Conservation (phyloP, 1,140 invertebrate genomes). For the Atopsyche davidsoni region DNA sequence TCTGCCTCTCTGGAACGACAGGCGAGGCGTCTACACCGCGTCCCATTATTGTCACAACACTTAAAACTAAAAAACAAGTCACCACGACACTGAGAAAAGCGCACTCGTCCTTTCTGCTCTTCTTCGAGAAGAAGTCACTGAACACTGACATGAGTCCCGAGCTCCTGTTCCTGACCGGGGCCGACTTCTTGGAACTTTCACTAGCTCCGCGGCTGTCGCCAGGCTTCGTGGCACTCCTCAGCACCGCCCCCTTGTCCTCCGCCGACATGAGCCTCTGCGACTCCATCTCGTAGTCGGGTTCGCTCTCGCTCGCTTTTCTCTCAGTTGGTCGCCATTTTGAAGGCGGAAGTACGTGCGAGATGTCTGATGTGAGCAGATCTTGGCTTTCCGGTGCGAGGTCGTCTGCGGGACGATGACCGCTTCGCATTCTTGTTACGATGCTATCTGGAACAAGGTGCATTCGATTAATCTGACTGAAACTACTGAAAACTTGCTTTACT, state of each 20-base stretch:
- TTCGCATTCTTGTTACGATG: too few relatives aligned
- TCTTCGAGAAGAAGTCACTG: conserved; percentile 22
- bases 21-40: conserved; percentile 15
- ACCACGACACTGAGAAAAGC: conserved; percentile 10
- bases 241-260: conserved; percentile 1
- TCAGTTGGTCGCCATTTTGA: too few relatives aligned
- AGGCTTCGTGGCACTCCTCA: not conserved
- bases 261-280: not conserved
- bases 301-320: too few relatives aligned
- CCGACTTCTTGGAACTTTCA: conserved; percentile 1
- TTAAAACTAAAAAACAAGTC: conserved; percentile 16
- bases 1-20: conserved; percentile 13
- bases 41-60: conserved; percentile 1
- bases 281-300: not conserved
- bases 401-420: too few relatives aligned
- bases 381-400: too few relatives aligned
- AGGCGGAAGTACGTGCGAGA: too few relatives aligned
- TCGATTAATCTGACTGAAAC: too few relatives aligned
- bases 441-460: too few relatives aligned
- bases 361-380: too few relatives aligned
- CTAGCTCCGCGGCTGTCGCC: not conserved
- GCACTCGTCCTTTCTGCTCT: conserved; percentile 10
- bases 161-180: conserved; percentile 1
- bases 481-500: too few relatives aligned
- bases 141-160: conserved; percentile 12